phyloP scores from a whole-genome alignment of 2,113 vertebrate genomes.

The Sardina pilchardus region DNA sequence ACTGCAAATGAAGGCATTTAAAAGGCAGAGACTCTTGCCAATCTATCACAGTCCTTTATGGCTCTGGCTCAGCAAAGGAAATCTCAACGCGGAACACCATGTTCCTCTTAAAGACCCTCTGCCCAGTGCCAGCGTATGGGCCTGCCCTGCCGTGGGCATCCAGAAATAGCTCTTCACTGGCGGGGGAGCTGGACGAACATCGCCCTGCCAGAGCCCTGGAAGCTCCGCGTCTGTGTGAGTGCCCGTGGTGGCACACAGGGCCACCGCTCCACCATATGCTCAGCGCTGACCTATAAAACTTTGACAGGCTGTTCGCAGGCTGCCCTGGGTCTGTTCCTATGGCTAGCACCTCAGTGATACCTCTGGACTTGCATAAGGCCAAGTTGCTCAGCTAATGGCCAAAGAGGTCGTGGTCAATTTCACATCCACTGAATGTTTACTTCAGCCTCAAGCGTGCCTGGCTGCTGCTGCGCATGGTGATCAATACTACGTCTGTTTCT shows the following conservation, averaged over 20 bases:
- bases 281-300: constrained; percentile 36
- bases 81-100: not conserved
- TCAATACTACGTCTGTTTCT: not conserved
- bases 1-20: not conserved
- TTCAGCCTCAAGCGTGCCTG: not conserved
- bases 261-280: constrained; percentile 21
- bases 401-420: not conserved
- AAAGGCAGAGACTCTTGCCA: not conserved
- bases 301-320: constrained; percentile 35
- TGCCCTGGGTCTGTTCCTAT: constrained; percentile 16
- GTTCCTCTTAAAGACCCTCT: not conserved
- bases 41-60: constrained; percentile 3
- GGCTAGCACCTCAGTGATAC: not conserved
- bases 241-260: constrained; percentile 6
- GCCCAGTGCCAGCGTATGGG: not conserved
- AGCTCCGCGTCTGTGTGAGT: not conserved
- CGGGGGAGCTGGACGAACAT: not conserved
- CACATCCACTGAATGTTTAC: not conserved
- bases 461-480: not conserved
- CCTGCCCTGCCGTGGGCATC: not conserved
- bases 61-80: not conserved
- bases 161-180: constrained; percentile 18
- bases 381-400: not conserved
- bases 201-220: constrained; percentile 2
- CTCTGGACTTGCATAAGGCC: not conserved